Conservation (phyloP, 2,113 vertebrate species). For the Salvator merianae region DNA sequence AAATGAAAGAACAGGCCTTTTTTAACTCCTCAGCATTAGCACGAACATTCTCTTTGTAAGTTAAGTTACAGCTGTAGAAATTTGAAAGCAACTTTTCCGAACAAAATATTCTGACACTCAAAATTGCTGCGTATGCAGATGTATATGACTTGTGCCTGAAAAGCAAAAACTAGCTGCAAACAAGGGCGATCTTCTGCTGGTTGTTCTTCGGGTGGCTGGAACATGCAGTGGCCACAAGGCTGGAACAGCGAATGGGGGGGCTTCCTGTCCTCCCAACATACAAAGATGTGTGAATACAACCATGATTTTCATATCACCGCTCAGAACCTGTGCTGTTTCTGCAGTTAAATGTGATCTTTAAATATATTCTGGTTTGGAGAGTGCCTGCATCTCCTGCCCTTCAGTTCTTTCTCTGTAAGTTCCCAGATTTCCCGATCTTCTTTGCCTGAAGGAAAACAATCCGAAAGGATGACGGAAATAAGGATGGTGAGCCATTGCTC, state of each 20-base stretch:
- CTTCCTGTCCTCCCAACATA: background rate
- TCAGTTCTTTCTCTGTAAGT: conserved; percentile 59
- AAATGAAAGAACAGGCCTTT: background rate
- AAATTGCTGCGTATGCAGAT: conserved; percentile 8
- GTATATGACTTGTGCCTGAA: conserved; percentile 8
- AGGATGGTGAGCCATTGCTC: background rate
- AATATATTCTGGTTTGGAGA: conserved; percentile 71
- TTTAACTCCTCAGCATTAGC: no score
- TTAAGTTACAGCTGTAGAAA: background rate
- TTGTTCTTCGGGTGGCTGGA: background rate
- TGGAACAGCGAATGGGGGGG: fast-evolving
- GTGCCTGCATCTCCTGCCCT: conserved; percentile 70
- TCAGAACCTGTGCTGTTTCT: fast-evolving
- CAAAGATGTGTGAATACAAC: fast-evolving
- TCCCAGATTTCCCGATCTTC: conserved; percentile 56
- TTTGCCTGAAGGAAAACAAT: conserved; percentile 64
- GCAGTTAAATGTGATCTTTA: conserved; percentile 8
- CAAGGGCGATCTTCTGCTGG: background rate
- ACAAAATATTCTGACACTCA: conserved; percentile 15
- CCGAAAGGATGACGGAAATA: background rate
- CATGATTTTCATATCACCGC: fast-evolving
- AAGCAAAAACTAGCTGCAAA: background rate
- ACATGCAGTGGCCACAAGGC: background rate
- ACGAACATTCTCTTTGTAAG: no score
- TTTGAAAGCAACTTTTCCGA: conserved; percentile 14